phyloP scores from a whole-genome alignment of 2,888 invertebrate species.

The Hololepta plana region DNA sequence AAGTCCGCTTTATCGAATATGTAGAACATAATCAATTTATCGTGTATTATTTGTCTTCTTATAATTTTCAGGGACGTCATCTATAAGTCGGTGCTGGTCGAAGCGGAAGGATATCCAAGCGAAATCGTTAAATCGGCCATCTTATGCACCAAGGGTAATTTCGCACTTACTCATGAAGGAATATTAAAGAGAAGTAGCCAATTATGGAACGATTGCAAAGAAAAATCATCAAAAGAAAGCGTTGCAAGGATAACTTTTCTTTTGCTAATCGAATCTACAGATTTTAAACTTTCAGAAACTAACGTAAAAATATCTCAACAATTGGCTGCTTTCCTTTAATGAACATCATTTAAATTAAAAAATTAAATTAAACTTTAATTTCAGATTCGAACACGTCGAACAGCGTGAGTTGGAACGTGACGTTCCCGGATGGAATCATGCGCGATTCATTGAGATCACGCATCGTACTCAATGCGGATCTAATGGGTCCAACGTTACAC shows the following conservation, averaged over 20 bases:
- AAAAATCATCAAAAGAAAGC: too few species aligned
- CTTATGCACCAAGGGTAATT: constrained; percentile 42
- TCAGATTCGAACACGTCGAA: too few species aligned
- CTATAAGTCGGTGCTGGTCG: constrained; percentile 39
- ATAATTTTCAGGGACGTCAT: constrained; percentile 45
- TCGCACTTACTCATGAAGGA: too few species aligned
- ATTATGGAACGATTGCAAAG: constrained; percentile 12
- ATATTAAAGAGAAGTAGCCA: constrained; percentile 6
- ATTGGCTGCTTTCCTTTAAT: too few species aligned
- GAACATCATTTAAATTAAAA: too few species aligned
- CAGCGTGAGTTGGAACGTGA: constrained; percentile 27
- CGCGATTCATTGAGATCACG: constrained; percentile 44
- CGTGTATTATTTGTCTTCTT: too few species aligned
- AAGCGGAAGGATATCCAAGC: constrained; percentile 53
- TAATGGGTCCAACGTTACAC: constrained; percentile 42
- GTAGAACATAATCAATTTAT: too few species aligned
- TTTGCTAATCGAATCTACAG: background rate
- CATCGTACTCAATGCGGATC: constrained; percentile 41
- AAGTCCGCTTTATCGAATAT: too few species aligned
- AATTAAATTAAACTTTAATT: too few species aligned
- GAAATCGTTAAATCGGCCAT: constrained; percentile 46
- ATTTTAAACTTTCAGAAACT: background rate
- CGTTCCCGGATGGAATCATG: constrained; percentile 34
- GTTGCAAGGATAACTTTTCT: background rate
- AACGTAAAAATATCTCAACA: too few species aligned